Percentiles rank a stretch among this genome's conserved stretches.
phyloP scores from a whole-genome alignment of 2,888 invertebrate species.

The Rapana venosa region DNA sequence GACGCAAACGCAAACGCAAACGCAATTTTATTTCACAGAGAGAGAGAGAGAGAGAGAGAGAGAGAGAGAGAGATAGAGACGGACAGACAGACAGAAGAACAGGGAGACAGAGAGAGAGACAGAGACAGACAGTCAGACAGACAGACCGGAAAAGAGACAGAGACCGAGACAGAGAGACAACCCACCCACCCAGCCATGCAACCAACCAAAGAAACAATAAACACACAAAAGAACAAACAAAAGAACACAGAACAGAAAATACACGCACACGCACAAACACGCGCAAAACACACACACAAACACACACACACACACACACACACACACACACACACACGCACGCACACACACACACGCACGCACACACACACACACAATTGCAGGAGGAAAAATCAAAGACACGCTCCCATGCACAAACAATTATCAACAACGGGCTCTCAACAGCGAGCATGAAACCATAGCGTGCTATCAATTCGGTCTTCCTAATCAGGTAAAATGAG shows the following conservation, averaged over 20 bases:
- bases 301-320: slow-evolving; percentile 3
- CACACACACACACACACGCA: background rate
- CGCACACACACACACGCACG: background rate
- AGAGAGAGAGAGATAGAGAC: slow-evolving; percentile 9
- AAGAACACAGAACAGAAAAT: too few relatives aligned
- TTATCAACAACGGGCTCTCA: too few relatives aligned
- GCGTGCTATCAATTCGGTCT: background rate
- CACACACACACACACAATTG: background rate
- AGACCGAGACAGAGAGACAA: background rate
- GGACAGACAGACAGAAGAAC: background rate
- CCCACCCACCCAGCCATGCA: background rate
- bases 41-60: slow-evolving; percentile 20
- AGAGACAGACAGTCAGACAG: background rate
- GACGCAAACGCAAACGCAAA: too few relatives aligned
- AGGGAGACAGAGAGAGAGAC: background rate
- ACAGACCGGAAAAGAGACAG: too few relatives aligned
- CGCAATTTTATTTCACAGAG: too few relatives aligned
- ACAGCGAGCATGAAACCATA: background rate
- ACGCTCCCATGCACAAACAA: too few relatives aligned
- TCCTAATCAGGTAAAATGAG: background rate
- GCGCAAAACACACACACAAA: background rate
- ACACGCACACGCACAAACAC: too few relatives aligned
- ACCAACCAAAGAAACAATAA: too few relatives aligned
- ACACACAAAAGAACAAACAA: too few relatives aligned
- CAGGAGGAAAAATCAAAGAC: too few relatives aligned